Evolutionary conservation across 2,888 invertebrate genomes (phyloP).

Genomic region (Plagodis pulveraria): DNA sequence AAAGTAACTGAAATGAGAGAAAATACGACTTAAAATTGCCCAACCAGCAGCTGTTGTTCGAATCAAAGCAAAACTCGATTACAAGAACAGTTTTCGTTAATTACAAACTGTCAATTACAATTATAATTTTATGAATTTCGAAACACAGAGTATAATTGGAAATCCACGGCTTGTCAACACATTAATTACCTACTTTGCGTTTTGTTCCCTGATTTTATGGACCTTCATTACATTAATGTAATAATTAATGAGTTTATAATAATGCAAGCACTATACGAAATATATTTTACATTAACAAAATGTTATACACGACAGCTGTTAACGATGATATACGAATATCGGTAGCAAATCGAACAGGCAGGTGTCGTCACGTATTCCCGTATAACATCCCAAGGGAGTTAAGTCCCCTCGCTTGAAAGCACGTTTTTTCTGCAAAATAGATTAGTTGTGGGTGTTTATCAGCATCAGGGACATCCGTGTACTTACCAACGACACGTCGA

Average conservation of each 20-base stretch:
- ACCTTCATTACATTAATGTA: slow-evolving; percentile 6
- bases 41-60: slow-evolving; percentile 18
- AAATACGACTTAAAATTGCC: too few relatives aligned
- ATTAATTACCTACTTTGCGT: slow-evolving; percentile 15
- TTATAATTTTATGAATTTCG: background rate
- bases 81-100: slow-evolving; percentile 26
- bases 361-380: too few relatives aligned
- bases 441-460: slow-evolving; percentile 44
- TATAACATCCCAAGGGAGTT: slow-evolving; percentile 21
- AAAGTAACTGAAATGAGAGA: too few relatives aligned
- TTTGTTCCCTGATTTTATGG: slow-evolving; percentile 10
- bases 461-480: slow-evolving; percentile 37
- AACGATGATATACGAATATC: background rate
- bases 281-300: background rate
- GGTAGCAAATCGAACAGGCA: background rate
- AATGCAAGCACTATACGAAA: background rate
- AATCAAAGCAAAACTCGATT: slow-evolving; percentile 20
- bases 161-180: slow-evolving; percentile 20
- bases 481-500: slow-evolving; percentile 36
- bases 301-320: background rate
- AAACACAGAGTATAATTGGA: slow-evolving; percentile 22
- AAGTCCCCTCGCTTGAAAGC: slow-evolving; percentile 37
- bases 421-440: slow-evolving; percentile 38
- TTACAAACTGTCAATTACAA: slow-evolving; percentile 24
- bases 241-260: background rate